phyloP scores from a whole-genome alignment of 2,888 invertebrate species.

The Acleris emargana region DNA sequence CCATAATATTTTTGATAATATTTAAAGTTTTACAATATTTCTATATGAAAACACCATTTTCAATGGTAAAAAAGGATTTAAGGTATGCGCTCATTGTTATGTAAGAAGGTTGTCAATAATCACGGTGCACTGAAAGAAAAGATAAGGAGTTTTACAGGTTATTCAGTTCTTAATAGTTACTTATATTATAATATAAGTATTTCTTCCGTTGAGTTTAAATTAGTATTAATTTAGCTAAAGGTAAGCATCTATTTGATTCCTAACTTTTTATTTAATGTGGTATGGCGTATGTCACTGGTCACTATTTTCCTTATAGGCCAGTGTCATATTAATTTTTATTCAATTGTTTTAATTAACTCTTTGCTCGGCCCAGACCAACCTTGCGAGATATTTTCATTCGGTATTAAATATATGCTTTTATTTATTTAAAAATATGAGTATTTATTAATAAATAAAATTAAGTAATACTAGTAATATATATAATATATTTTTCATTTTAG shows the following conservation, averaged over 20 bases:
- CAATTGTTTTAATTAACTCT: too few relatives aligned
- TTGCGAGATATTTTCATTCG: too few relatives aligned
- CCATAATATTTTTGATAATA: constrained; percentile 11
- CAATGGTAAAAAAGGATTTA: not conserved
- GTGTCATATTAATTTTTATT: too few relatives aligned
- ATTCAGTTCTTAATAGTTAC: not conserved
- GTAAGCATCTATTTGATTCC: too few relatives aligned
- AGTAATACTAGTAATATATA: too few relatives aligned
- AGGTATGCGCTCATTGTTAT: constrained; percentile 45
- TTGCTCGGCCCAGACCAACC: too few relatives aligned
- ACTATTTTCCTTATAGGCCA: constrained; percentile 13
- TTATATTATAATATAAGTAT: too few relatives aligned
- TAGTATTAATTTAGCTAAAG: not conserved
- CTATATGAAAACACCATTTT: not conserved
- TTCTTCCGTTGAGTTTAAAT: not conserved
- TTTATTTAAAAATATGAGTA: too few relatives aligned
- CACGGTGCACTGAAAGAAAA: constrained; percentile 18
- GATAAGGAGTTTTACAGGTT: constrained; percentile 17
- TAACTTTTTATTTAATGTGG: too few relatives aligned
- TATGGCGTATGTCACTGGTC: constrained; percentile 21
- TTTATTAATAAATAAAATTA: too few relatives aligned
- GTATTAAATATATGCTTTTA: too few relatives aligned
- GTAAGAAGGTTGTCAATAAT: constrained; percentile 49
- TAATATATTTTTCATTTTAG: too few relatives aligned
- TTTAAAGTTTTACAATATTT: not conserved